Conservation (phyloP, 2,888 invertebrate genomes). For the Ernsta delagoae region DNA sequence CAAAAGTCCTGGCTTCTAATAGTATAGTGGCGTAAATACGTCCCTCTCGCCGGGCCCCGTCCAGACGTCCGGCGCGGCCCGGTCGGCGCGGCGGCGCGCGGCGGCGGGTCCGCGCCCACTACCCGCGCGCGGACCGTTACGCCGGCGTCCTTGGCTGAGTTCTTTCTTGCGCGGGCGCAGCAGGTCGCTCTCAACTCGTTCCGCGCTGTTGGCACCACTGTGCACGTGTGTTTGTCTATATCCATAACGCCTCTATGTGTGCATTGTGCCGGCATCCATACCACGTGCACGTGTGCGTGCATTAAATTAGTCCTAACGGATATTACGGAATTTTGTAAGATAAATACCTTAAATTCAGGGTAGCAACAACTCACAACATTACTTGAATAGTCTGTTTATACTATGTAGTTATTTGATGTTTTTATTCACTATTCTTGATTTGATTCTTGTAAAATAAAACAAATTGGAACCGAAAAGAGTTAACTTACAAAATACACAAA, state of each 20-base stretch:
- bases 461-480: no score
- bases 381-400: conserved; percentile 20
- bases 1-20: no score
- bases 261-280: conserved; percentile 40
- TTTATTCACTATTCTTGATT: no score
- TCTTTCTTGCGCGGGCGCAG: conserved; percentile 75
- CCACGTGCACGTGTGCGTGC: conserved; percentile 55
- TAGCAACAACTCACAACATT: conserved; percentile 42
- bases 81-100: no score
- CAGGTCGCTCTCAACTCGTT: conserved; percentile 80
- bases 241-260: conserved; percentile 45
- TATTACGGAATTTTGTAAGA: conserved; percentile 78
- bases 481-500: no score
- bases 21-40: conserved; percentile 32
- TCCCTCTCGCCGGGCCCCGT: conserved; percentile 37
- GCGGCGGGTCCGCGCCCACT: conserved; percentile 39
- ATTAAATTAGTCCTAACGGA: conserved; percentile 80
- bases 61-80: no score
- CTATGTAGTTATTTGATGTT: no score
- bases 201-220: conserved; percentile 66
- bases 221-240: conserved; percentile 66
- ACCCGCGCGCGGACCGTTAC: conserved; percentile 73
- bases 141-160: conserved; percentile 84
- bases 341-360: conserved; percentile 68
- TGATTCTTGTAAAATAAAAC: no score